These are phyloP conservation scores for Onychomys torridus DNA, from an alignment of 2,797 vertebrate species.

Conservation along the genomic window DNA sequence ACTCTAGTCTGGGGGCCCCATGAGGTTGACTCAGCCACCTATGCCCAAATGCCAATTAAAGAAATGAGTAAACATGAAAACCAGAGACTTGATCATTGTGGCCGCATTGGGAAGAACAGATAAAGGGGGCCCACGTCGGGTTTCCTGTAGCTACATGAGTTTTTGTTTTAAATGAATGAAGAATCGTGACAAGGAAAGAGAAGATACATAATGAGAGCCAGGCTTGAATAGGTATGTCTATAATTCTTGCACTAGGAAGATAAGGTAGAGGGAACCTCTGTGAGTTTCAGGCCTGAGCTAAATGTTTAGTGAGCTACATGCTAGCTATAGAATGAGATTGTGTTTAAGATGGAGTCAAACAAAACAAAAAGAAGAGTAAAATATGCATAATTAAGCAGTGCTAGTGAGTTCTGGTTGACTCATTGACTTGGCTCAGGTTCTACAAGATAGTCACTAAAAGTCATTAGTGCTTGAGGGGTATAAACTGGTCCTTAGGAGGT, in stretches of 20 bases:
- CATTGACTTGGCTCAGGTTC: background rate
- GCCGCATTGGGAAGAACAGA: background rate
- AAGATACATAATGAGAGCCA: background rate
- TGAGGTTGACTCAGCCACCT: background rate
- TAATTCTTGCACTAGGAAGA: background rate
- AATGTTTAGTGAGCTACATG: background rate
- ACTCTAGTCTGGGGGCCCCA: too few species aligned
- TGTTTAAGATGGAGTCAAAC: background rate
- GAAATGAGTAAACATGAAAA: background rate
- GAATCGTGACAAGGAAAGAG: background rate
- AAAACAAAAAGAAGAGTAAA: background rate
- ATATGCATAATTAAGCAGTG: background rate
- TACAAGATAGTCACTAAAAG: background rate
- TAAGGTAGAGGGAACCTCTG: background rate
- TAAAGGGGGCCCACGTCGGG: background rate
- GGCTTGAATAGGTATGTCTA: background rate
- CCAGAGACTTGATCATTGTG: background rate
- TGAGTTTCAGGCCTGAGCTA: background rate
- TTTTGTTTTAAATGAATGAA: background rate
- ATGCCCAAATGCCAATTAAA: background rate
- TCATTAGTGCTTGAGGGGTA: background rate
- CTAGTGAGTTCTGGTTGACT: background rate
- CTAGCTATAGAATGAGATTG: background rate
- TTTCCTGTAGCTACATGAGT: background rate
- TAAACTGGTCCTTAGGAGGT: background rate